These are phyloP conservation scores for Anoplophora glabripennis DNA, from an alignment of 1,140 invertebrate genomes.

Conservation along the genomic window DNA sequence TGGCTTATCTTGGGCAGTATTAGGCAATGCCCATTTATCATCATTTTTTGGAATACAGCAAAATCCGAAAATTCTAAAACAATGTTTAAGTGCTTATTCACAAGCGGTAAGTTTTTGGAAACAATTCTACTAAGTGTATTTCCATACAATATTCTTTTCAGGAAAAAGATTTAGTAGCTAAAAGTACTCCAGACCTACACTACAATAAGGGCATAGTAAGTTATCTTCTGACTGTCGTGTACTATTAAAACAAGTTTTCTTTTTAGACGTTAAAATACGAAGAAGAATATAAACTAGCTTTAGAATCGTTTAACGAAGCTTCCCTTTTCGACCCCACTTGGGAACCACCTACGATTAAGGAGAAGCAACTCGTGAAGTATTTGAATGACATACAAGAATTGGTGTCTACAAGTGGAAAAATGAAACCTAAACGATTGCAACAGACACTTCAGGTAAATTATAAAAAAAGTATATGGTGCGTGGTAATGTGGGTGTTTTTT, in stretches of 20 bases:
- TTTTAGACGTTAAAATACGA: slow-evolving; percentile 75
- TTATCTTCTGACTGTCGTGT: slow-evolving; percentile 29
- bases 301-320: slow-evolving; percentile 67
- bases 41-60: slow-evolving; percentile 75
- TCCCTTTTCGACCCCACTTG: slow-evolving; percentile 71
- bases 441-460: slow-evolving; percentile 61
- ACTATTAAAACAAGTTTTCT: slow-evolving; percentile 16
- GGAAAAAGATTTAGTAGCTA: slow-evolving; percentile 72
- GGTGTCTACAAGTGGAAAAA: slow-evolving; percentile 66
- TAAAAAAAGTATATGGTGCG: slow-evolving; percentile 9
- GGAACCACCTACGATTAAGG: slow-evolving; percentile 62
- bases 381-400: slow-evolving; percentile 64
- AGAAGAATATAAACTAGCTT: slow-evolving; percentile 69
- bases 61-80: slow-evolving; percentile 68
- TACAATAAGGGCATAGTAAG: slow-evolving; percentile 83
- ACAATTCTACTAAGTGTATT: no score
- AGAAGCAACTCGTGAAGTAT: slow-evolving; percentile 64
- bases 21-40: slow-evolving; percentile 84
- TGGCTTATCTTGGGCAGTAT: slow-evolving; percentile 79
- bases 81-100: slow-evolving; percentile 75
- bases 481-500: no score
- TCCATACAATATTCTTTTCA: slow-evolving; percentile 44
- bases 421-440: slow-evolving; percentile 68
- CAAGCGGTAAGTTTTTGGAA: slow-evolving; percentile 65
- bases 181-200: slow-evolving; percentile 75